Evolutionary conservation across 2,888 invertebrate species (phyloP), one percentile per base, ranked within the genome.

Genomic region (Gari tellinella): DNA sequence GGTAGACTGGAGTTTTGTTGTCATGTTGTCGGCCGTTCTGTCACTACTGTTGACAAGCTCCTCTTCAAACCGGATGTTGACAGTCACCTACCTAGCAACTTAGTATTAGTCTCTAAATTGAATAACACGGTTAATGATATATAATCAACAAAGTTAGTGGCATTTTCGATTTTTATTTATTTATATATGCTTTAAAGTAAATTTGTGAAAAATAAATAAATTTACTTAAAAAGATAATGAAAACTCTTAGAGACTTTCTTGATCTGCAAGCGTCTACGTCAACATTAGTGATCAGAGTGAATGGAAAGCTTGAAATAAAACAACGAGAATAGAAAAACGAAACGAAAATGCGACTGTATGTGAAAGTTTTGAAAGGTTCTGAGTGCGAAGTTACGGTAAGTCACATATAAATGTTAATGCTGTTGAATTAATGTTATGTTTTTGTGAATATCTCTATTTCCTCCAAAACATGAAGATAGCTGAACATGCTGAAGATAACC

Each of bases 1-100:
- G 38, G 80, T 69, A 21, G 88, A 89, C 56, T 77, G 72, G 56
- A 81, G 56, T 53, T 82, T 70, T 51, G 67, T 38, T 26, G 56
- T 15, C 57, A 68, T 65, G 38, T 52, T 63, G 49, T 46, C 61
- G 53, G 23, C 31, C 52, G 52, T 48, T 57, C 58, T 45, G 31
- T 21, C 31, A 48, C 63, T 37, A 15, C 15, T 40, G 46, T 1
- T 21, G 48, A 43, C 40, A 46, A 51, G 23, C 15, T n/a, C 21
- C 45, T 45, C 31, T 31, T 37, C 21, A 64, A 58, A 69, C 74
- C 70, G 82, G 82, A 82, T 73, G 80, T 80, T 74, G 66, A 58
- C 51, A 73, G n/a, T 38, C 10, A 7, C 10, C 14, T n/a, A 48
- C 60, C 55, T 72, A 72, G 74, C 68, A 74, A 74, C 74, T 61